Conservation (phyloP, 2,797 vertebrate species). For the Danio jaintianensis region DNA sequence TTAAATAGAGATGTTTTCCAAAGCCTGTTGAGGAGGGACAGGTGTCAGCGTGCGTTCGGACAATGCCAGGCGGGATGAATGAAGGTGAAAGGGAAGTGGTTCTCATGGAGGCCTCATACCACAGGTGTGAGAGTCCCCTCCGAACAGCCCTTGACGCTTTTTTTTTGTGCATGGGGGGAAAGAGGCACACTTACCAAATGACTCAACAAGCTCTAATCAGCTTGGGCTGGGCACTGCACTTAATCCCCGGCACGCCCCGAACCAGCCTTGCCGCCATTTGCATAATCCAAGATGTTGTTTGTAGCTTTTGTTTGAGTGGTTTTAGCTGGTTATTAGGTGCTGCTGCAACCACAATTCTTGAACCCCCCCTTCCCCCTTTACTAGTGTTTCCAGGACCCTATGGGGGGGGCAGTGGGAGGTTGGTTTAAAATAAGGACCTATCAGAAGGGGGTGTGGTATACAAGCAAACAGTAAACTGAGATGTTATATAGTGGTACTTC, state of each 20-base stretch:
- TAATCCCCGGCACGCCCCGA: slow-evolving; percentile 49
- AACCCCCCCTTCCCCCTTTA: slow-evolving; percentile 22
- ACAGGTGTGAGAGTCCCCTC: slow-evolving; percentile 58
- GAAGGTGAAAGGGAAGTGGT: slow-evolving; percentile 47
- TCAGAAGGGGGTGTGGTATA: neutral
- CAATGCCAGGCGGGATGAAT: slow-evolving; percentile 37
- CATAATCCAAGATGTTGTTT: slow-evolving; percentile 75
- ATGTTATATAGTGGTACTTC: slow-evolving; percentile 1
- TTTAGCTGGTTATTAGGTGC: slow-evolving; percentile 28
- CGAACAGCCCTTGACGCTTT: slow-evolving; percentile 26
- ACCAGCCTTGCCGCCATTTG: slow-evolving; percentile 68
- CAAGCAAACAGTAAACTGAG: neutral
- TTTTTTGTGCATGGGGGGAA: slow-evolving; percentile 20
- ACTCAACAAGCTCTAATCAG: slow-evolving; percentile 71
- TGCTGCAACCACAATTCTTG: slow-evolving; percentile 26
- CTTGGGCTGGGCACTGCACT: slow-evolving; percentile 48
- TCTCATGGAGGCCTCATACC: slow-evolving; percentile 36
- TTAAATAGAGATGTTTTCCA: slow-evolving; percentile 42
- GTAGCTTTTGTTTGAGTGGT: slow-evolving; percentile 33
- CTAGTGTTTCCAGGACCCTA: slow-evolving; percentile 8
- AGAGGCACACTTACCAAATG: slow-evolving; percentile 65
- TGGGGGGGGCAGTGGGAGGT: slow-evolving; percentile 32
- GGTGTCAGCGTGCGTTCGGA: slow-evolving; percentile 39
- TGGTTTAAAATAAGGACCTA: slow-evolving; percentile 6
- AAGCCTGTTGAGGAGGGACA: slow-evolving; percentile 46